Percentiles rank a stretch among this genome's conserved stretches.
Evolutionary conservation across 2,797 vertebrate species (phyloP).

Genomic region (Eulemur rubriventer): DNA sequence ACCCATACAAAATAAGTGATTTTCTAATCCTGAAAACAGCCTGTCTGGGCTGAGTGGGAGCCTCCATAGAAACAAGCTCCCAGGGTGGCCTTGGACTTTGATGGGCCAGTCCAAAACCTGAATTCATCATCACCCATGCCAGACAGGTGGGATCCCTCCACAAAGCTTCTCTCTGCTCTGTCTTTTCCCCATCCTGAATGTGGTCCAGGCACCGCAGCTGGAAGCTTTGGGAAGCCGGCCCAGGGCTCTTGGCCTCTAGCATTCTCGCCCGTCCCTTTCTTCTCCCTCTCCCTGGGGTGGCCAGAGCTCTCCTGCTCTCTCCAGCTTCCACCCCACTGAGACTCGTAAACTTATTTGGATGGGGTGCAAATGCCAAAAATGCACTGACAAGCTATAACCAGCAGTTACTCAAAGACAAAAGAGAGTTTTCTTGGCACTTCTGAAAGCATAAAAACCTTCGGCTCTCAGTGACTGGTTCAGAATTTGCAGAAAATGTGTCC

Average conservation of each 20-base stretch:
- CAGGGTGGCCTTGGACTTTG: neutral
- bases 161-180: neutral
- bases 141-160: neutral
- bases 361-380: neutral
- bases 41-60: neutral
- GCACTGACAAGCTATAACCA: neutral
- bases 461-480: neutral
- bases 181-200: neutral
- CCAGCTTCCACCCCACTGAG: neutral
- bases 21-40: neutral
- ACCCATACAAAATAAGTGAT: neutral
- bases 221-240: neutral
- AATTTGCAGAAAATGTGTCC: slow-evolving; percentile 21
- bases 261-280: neutral
- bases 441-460: slow-evolving; percentile 14
- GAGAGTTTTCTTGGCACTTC: neutral
- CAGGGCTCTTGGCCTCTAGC: neutral
- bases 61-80: neutral
- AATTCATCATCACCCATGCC: neutral
- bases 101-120: neutral
- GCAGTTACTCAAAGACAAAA: slow-evolving; percentile 36
- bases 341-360: neutral
- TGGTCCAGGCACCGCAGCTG: neutral
- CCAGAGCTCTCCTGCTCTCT: neutral
- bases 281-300: neutral